Conservation (phyloP, 1,140 invertebrate genomes). For the Bombus ignitus region DNA sequence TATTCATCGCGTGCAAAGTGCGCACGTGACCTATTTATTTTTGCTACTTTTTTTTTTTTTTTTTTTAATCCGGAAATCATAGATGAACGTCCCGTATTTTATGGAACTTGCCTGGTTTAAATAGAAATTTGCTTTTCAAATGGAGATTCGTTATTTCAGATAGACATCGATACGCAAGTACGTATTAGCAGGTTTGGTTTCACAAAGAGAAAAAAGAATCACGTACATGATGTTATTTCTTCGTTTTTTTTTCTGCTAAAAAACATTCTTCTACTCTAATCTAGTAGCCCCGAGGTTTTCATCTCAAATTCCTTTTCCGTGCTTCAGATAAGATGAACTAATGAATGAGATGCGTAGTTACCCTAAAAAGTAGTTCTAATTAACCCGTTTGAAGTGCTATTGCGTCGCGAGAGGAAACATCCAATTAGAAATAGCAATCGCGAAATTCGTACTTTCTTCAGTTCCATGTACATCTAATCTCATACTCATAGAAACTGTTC, state of each 20-base stretch:
- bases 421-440: neutral
- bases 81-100: neutral
- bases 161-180: neutral
- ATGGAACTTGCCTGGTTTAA: neutral
- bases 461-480: neutral
- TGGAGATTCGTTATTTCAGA: neutral
- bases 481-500: neutral
- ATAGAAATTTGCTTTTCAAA: neutral
- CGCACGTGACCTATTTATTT: neutral
- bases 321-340: neutral
- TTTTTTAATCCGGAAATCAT: neutral
- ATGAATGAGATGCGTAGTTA: neutral
- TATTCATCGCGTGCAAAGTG: neutral
- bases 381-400: constrained; percentile 3
- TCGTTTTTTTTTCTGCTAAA: neutral
- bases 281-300: neutral
- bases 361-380: constrained; percentile 16
- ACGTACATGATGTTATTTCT: neutral
- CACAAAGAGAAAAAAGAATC: no score
- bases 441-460: neutral
- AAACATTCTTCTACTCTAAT: neutral
- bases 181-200: neutral
- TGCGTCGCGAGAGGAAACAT: neutral
- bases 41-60: neutral
- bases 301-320: neutral